phyloP scores from a whole-genome alignment of 2,113 vertebrate species.

The Lota lota region DNA sequence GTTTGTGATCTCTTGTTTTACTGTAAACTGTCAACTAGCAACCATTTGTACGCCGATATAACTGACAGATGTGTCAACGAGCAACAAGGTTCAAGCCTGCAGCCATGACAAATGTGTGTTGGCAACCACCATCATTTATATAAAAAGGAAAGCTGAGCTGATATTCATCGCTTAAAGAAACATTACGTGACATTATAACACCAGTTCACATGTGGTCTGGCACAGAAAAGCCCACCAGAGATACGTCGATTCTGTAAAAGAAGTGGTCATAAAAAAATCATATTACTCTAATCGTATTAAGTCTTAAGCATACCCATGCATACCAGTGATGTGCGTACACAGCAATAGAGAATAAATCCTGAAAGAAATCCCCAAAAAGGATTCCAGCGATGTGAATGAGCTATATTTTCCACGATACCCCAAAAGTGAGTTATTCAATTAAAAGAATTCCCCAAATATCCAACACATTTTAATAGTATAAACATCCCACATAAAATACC shows the following conservation, averaged over 20 bases:
- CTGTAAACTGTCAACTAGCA: conserved; percentile 33
- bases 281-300: neutral
- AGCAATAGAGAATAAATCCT: conserved; percentile 25
- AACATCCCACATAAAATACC: conserved; percentile 24
- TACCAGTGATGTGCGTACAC: conserved; percentile 8
- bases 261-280: no score
- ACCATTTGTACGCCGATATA: neutral
- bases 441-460: conserved; percentile 21
- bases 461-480: conserved; percentile 17
- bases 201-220: conserved; percentile 20
- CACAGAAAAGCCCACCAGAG: neutral
- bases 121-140: conserved; percentile 13
- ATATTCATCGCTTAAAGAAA: neutral
- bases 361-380: conserved; percentile 10
- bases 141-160: conserved; percentile 12
- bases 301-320: neutral
- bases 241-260: neutral
- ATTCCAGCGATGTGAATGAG: conserved; percentile 9
- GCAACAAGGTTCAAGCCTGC: conserved; percentile 9
- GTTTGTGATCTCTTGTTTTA: conserved; percentile 26
- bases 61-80: conserved; percentile 50
- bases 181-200: conserved; percentile 33
- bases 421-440: neutral
- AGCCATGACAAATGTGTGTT: conserved; percentile 27
- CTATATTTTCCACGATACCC: conserved; percentile 1